Conservation (phyloP, 2,113 vertebrate species). For the Cyrtonyx montezumae region DNA sequence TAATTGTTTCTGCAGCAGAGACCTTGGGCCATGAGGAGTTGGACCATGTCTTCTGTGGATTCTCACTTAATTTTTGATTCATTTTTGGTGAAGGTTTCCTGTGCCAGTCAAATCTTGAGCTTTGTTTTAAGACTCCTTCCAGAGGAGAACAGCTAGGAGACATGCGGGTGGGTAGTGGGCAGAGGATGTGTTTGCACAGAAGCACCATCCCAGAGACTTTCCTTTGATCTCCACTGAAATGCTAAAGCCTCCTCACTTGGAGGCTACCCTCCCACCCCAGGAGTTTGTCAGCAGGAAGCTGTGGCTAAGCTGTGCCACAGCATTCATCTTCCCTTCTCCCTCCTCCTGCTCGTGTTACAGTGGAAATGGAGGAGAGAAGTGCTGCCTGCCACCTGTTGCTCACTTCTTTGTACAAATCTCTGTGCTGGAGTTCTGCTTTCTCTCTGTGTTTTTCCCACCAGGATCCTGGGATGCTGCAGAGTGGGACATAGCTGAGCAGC, state of each 20-base stretch:
- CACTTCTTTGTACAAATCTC: not conserved
- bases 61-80: not conserved
- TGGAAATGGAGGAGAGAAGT: not conserved
- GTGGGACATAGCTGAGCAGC: not conserved
- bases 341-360: not conserved
- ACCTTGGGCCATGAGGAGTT: not conserved
- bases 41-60: rapidly evolving
- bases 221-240: not conserved
- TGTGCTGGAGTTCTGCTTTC: not conserved
- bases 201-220: not conserved
- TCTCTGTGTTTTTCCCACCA: rapidly evolving
- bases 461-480: not conserved
- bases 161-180: not conserved
- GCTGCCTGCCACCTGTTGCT: not conserved
- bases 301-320: not conserved
- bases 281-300: slow-evolving; percentile 6
- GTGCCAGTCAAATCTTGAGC: not conserved
- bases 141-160: not conserved
- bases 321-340: not conserved
- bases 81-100: not conserved
- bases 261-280: not conserved
- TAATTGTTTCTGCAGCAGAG: not conserved
- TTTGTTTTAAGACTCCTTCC: not conserved
- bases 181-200: not conserved
- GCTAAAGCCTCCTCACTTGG: not conserved